Evolutionary conservation across 2,113 vertebrate species (phyloP), one percentile per base, ranked within the genome.

Genomic region (Nibea coibor): DNA sequence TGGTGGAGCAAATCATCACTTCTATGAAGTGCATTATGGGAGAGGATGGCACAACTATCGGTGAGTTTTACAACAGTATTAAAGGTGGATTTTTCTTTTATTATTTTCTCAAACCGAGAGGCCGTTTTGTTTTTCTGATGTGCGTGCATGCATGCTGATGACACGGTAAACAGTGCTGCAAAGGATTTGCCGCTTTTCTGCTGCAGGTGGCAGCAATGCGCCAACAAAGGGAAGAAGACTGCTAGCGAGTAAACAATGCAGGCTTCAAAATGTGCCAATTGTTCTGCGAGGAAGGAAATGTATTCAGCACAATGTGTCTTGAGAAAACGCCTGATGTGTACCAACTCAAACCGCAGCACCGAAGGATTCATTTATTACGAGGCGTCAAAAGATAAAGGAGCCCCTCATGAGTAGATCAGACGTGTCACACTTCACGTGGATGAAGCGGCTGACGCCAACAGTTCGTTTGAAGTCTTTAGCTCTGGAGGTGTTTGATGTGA

Each of bases 11-110:
- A 94, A 96, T 98, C 89, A 93, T 98, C 93, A 94, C 96, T 94
- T 97, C 97, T 15, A 96, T 98, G 96, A 97, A 97, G 93, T 98
- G 97, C 89, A 97, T 99, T 95, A 98, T 98, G 97, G 97, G 97
- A 89, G 94, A 97, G 90, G 97, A 98, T 81, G 97, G 97, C 89
- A 96, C 96, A 62, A 95, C 88, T 24, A 78, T 96, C 45, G 97
- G 97, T 97, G 82, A 77, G 83, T 67, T 9, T 4, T 10, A 5
- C 4, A 19, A 12, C 3, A 20, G 24, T 62, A 11, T 16, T 22
- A 22, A 53, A 47, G 53, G 24, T 48, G 3, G 43, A 61, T 11
- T 31, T 22, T n/a, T n/a, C n/a, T n/a, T n/a, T n/a, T n/a, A n/a
- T n/a, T n/a, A n/a, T n/a, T n/a, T n/a, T n/a, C n/a, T n/a, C n/a